Evolutionary conservation across 1,140 invertebrate species (phyloP), one percentile per base, ranked within the genome.

Genomic region (Proales similis): DNA sequence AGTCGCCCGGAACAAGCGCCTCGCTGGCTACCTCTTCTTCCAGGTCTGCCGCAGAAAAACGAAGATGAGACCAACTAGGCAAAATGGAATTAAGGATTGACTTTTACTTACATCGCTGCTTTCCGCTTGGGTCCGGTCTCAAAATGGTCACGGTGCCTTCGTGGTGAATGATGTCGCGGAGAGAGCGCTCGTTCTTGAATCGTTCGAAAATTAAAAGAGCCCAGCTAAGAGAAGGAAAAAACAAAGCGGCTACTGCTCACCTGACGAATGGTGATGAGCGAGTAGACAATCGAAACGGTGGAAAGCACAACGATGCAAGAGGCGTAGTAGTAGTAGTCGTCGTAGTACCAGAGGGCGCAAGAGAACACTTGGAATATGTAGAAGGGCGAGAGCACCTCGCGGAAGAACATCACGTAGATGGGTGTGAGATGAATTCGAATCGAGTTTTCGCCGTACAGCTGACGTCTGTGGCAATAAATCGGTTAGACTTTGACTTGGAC

Each of bases 231-330:
- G 12, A 30, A 22, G 19, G n/a, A 19, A 3, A 3, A 30, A 30
- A 12, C 26, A 39, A 24, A 30, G 30, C 26, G 4, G 20, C 27
- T 57, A n/a, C n/a, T n/a, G 5, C 68, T 73, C 72, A 88, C 87
- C 79, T 82, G 83, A 68, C 85, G 81, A 4, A 86, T 90, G 79
- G 90, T 86, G 67, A 86, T 79, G 63, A 90, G 84, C 1, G 86
- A 84, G 61, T 86, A 84, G 4, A 81, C 76, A 63, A 92, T 86
- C 61, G 88, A 88, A 67, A 87, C 83, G 38, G 85, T 76, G 1
- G 88, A 89, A 85, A 92, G 90, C 9, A 86, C 70, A 6, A 91
- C 78, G 63, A 93, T 89, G 26, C 88, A 63, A 32, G 47, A 30
- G n/a, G 62, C 46, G 38, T 63, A 63, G 11, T 33, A 46, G n/a